Conservation (phyloP, 2,797 vertebrate species). For the Alectoris magna region DNA sequence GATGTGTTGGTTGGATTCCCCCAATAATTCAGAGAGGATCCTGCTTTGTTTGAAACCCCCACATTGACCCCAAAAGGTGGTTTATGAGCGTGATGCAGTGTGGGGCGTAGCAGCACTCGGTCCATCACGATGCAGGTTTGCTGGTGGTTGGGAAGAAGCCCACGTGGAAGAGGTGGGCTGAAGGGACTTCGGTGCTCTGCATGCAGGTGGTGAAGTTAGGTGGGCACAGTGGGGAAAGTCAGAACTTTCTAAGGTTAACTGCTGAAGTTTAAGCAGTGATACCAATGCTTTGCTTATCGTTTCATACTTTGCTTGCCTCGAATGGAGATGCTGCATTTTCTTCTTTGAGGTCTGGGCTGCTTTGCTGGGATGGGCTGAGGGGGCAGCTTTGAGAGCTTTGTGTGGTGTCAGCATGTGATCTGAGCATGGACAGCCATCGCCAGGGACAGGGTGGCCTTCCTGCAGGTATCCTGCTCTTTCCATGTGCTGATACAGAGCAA, state of each 20-base stretch:
- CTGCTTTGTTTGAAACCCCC: not conserved
- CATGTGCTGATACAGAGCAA: not conserved
- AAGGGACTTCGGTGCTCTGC: not conserved
- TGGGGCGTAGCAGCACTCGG: accelerated
- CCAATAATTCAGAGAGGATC: not conserved
- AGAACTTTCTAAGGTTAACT: not conserved
- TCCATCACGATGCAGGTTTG: accelerated
- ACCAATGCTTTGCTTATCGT: not conserved
- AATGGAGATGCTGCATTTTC: accelerated
- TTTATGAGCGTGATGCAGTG: not conserved
- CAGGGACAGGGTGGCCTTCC: not conserved
- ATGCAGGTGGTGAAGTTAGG: not conserved
- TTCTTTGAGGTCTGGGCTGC: not conserved
- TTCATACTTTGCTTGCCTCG: not conserved
- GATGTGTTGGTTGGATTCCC: accelerated
- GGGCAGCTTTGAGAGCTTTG: not conserved
- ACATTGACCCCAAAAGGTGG: not conserved
- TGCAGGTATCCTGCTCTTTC: not conserved
- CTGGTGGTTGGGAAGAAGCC: not conserved
- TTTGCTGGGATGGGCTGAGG: not conserved
- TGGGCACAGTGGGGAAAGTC: not conserved
- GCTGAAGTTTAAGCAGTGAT: not conserved
- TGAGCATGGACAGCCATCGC: not conserved
- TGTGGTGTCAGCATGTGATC: not conserved
- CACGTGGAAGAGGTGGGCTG: too few species aligned